These are phyloP conservation scores for Sialis fuliginosa DNA, from an alignment of 2,888 invertebrate genomes.

Conservation along the genomic window DNA sequence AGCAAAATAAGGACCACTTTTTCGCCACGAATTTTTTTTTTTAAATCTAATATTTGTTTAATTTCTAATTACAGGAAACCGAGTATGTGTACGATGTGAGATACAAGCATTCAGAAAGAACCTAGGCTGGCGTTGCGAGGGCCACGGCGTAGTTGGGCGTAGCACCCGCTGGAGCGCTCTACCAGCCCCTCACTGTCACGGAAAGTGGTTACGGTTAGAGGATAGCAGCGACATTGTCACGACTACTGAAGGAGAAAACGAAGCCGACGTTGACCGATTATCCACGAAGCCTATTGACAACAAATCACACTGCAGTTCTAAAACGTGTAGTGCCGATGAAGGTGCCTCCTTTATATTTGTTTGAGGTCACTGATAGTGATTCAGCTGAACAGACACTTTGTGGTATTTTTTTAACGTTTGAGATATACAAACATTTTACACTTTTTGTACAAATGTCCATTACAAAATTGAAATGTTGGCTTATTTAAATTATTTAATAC, in stretches of 20 bases:
- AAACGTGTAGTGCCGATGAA: slow-evolving; percentile 18
- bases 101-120: slow-evolving; percentile 60
- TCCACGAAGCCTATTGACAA: slow-evolving; percentile 5
- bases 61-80: slow-evolving; percentile 47
- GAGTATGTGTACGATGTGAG: slow-evolving; percentile 69
- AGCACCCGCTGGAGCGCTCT: slow-evolving; percentile 71
- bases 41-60: too few species aligned
- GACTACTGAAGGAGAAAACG: slow-evolving; percentile 17
- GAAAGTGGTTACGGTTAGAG: slow-evolving; percentile 60
- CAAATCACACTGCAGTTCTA: slow-evolving; percentile 16
- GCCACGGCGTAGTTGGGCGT: slow-evolving; percentile 61
- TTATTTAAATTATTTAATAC: too few species aligned
- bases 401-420: too few species aligned
- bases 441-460: too few species aligned
- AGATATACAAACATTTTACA: too few species aligned
- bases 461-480: too few species aligned
- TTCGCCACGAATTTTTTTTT: too few species aligned
- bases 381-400: too few species aligned
- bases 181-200: slow-evolving; percentile 73
- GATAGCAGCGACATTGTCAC: slow-evolving; percentile 23
- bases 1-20: background rate
- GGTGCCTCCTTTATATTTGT: slow-evolving; percentile 23
- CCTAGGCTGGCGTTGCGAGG: slow-evolving; percentile 63
- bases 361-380: slow-evolving; percentile 10
- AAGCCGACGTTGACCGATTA: slow-evolving; percentile 11